phyloP scores from a whole-genome alignment of 2,888 invertebrate species.

The Galeruca laticollis region DNA sequence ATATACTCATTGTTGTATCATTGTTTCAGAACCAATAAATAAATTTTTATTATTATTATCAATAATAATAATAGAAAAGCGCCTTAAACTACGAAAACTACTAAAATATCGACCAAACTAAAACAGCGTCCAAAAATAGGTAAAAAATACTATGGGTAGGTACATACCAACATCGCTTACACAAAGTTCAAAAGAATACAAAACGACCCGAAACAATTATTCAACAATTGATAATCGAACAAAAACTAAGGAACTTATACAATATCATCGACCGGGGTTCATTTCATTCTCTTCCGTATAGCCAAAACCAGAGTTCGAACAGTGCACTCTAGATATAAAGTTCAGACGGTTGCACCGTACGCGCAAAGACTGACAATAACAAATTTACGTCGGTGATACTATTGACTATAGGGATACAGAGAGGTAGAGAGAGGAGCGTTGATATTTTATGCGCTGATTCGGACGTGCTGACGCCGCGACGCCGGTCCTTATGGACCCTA shows the following conservation, averaged over 20 bases:
- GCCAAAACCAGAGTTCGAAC: background rate
- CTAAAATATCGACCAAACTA: constrained; percentile 10
- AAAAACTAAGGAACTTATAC: background rate
- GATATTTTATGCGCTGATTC: constrained; percentile 11
- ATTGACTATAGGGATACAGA: constrained; percentile 21
- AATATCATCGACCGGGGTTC: constrained; percentile 12
- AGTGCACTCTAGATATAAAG: background rate
- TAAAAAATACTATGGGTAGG: background rate
- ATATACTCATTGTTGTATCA: no score
- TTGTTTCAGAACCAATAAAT: no score
- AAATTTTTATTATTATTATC: no score
- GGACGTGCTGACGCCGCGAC: constrained; percentile 6
- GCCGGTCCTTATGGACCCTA: constrained; percentile 1
- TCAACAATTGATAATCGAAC: constrained; percentile 14
- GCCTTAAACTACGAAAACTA: background rate
- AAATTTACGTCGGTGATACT: constrained; percentile 23
- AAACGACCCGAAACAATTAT: background rate
- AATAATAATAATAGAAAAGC: no score
- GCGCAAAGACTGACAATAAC: constrained; percentile 37
- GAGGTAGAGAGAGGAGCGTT: constrained; percentile 16
- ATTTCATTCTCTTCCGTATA: constrained; percentile 8
- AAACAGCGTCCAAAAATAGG: background rate
- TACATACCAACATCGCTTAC: background rate
- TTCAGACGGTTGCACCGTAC: constrained; percentile 30
- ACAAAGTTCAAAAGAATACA: constrained; percentile 1